Evolutionary conservation across 2,113 vertebrate genomes (phyloP).

Genomic region (Labrus mixtus): DNA sequence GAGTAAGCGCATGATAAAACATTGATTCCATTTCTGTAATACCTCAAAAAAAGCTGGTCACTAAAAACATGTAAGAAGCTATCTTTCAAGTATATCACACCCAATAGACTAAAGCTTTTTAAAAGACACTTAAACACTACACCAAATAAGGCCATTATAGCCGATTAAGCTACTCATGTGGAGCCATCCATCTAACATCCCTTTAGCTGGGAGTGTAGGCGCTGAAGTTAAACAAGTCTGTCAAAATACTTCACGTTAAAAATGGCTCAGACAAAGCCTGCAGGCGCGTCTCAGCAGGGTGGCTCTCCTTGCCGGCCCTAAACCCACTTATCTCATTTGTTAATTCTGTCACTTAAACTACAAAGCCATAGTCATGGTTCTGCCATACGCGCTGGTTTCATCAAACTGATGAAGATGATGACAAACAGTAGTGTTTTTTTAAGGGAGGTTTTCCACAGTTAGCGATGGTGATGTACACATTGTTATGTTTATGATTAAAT

Average conservation of each 20-base stretch:
- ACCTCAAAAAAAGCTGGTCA: neutral
- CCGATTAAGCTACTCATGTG: slow-evolving; percentile 55
- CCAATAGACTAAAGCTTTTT: neutral
- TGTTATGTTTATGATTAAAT: neutral
- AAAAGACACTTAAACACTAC: neutral
- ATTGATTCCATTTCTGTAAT: no score
- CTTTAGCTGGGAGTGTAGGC: slow-evolving; percentile 44
- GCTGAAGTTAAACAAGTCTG: slow-evolving; percentile 65
- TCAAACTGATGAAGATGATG: neutral
- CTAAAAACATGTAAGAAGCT: neutral
- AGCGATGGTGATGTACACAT: neutral
- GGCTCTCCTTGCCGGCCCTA: slow-evolving; percentile 36
- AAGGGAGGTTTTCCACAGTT: neutral
- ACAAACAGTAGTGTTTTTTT: neutral
- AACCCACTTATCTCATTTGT: slow-evolving; percentile 46
- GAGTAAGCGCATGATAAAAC: no score
- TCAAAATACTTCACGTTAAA: slow-evolving; percentile 67
- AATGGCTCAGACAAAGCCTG: slow-evolving; percentile 20
- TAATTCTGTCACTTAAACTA: slow-evolving; percentile 50
- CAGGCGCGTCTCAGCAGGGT: slow-evolving; percentile 52
- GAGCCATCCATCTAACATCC: slow-evolving; percentile 38
- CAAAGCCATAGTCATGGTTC: slow-evolving; percentile 18
- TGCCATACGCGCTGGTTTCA: neutral
- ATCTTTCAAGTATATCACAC: no score
- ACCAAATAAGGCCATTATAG: slow-evolving; percentile 37